Percentiles rank a stretch among this genome's conserved stretches.
phyloP scores from a whole-genome alignment of 2,888 invertebrate species.

The Drosophila meridiana region DNA sequence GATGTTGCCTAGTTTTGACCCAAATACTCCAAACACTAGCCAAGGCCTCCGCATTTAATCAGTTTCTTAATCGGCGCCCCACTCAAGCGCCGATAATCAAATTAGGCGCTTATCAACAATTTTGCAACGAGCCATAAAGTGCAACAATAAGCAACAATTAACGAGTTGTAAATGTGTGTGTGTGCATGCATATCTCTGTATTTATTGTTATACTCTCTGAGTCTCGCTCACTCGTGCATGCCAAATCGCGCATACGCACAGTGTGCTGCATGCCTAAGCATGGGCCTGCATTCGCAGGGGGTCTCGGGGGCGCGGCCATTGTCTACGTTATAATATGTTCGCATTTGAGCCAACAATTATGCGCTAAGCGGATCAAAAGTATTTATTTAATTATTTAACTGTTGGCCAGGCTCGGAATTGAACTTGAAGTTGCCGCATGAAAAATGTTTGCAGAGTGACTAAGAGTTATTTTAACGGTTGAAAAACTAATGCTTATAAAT shows the following conservation, averaged over 20 bases:
- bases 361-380: constrained; percentile 62
- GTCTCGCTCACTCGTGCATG: constrained; percentile 64
- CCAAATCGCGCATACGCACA: constrained; percentile 69
- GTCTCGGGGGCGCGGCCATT: constrained; percentile 8
- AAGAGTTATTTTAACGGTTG: background rate
- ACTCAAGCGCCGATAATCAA: constrained; percentile 47
- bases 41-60: constrained; percentile 8
- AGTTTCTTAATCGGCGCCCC: constrained; percentile 9
- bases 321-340: constrained; percentile 25
- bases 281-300: constrained; percentile 11
- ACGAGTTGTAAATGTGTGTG: constrained; percentile 39
- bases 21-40: background rate
- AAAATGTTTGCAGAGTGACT: constrained; percentile 10
- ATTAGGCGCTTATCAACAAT: constrained; percentile 62
- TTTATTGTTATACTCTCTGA: constrained; percentile 15
- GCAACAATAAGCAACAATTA: constrained; percentile 55
- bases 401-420: background rate
- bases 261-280: constrained; percentile 27
- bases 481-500: constrained; percentile 26
- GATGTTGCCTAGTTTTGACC: constrained; percentile 8
- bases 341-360: constrained; percentile 44
- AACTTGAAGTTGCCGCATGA: constrained; percentile 29
- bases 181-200: background rate
- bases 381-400: constrained; percentile 17
- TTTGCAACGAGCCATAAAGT: constrained; percentile 39